phyloP scores from a whole-genome alignment of 2,888 invertebrate genomes.

The Fragum whitleyi region DNA sequence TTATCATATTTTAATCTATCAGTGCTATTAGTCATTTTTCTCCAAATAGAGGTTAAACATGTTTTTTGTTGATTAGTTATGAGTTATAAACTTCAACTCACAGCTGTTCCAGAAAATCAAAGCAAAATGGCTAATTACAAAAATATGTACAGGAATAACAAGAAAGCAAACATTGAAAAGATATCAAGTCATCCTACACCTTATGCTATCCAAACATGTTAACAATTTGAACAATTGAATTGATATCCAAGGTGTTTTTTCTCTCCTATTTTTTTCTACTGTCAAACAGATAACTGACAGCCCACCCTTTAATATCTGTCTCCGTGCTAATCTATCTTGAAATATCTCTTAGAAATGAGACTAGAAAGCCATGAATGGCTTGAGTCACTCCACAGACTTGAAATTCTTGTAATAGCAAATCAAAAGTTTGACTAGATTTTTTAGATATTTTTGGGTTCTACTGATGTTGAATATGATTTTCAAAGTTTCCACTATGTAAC shows the following conservation, averaged over 20 bases:
- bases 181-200: slow-evolving; percentile 19
- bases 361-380: too few species aligned
- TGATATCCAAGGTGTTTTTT: slow-evolving; percentile 13
- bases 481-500: too few species aligned
- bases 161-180: slow-evolving; percentile 14
- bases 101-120: slow-evolving; percentile 8
- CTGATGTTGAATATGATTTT: too few species aligned
- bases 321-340: not conserved
- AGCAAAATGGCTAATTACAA: slow-evolving; percentile 1
- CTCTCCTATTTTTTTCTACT: not conserved
- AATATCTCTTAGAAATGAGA: too few species aligned
- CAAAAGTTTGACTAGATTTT: too few species aligned
- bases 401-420: too few species aligned
- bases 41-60: too few species aligned
- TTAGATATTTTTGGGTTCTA: too few species aligned
- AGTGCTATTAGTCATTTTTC: too few species aligned
- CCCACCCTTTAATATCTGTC: slow-evolving; percentile 7
- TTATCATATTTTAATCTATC: too few species aligned
- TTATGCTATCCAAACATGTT: slow-evolving; percentile 14
- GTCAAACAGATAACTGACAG: slow-evolving; percentile 9
- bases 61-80: too few species aligned
- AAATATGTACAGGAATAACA: slow-evolving; percentile 16
- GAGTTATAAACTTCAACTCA: not conserved
- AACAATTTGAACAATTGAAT: slow-evolving; percentile 21
- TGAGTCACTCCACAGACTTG: too few species aligned